A percentile compares a stretch with the other conserved stretches of the same genome.
Conservation (phyloP, 1,140 invertebrate species). For the Neodiprion virginianus region DNA sequence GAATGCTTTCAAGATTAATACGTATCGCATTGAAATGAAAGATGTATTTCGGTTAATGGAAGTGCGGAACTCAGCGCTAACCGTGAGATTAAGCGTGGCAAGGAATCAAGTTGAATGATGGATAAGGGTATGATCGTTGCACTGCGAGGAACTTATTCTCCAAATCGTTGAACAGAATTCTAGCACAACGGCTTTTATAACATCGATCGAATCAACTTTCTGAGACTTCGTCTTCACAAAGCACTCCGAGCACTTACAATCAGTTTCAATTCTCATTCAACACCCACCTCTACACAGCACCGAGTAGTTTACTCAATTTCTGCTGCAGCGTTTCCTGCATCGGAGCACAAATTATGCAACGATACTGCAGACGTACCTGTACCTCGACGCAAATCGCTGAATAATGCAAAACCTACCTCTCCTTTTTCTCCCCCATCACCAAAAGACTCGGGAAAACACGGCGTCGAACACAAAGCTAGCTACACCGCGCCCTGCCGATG, state of each 20-base stretch:
- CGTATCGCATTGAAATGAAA: neutral
- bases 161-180: neutral
- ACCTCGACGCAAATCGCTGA: neutral
- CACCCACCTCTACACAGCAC: neutral
- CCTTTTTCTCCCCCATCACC: neutral
- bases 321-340: constrained; percentile 2
- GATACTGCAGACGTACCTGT: neutral
- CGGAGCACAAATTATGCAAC: constrained; percentile 1
- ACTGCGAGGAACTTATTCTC: neutral
- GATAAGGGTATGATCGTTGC: neutral
- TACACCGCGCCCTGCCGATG: too few relatives aligned
- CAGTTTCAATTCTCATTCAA: neutral
- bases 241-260: neutral
- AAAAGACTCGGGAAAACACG: neutral
- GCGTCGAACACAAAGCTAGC: too few relatives aligned
- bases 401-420: neutral
- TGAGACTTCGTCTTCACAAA: neutral
- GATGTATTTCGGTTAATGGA: constrained; percentile 1
- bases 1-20: neutral
- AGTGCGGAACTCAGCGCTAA: neutral
- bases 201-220: neutral
- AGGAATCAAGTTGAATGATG: neutral
- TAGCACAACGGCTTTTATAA: neutral
- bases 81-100: neutral
- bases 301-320: neutral